Percentiles rank a stretch among this genome's conserved stretches.
Conservation (phyloP, 2,797 vertebrate species). For the Malurus splendens region DNA sequence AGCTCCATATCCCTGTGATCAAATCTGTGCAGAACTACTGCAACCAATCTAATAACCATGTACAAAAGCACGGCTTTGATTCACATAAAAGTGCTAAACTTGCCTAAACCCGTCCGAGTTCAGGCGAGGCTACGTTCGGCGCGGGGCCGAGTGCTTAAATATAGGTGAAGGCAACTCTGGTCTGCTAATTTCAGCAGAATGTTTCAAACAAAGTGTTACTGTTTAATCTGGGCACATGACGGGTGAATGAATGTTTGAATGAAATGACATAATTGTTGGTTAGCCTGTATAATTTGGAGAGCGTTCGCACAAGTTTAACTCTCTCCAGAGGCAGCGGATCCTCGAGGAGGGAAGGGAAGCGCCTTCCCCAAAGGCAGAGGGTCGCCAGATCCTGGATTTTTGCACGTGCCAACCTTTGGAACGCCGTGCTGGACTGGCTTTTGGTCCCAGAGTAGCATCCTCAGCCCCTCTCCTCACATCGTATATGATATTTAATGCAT, state of each 20-base stretch:
- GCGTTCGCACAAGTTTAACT: constrained; percentile 68
- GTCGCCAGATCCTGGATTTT: constrained; percentile 29
- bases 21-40: background rate
- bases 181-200: constrained; percentile 74
- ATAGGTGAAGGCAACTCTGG: constrained; percentile 73
- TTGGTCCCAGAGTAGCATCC: constrained; percentile 25
- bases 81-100: constrained; percentile 17
- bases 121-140: constrained; percentile 37
- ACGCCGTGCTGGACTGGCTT: background rate
- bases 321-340: constrained; percentile 56
- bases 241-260: constrained; percentile 73
- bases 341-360: constrained; percentile 17
- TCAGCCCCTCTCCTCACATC: constrained; percentile 57
- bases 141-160: constrained; percentile 49
- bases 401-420: background rate
- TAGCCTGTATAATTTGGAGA: constrained; percentile 75
- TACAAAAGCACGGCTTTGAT: background rate
- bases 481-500: constrained; percentile 87
- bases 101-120: constrained; percentile 41
- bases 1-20: background rate
- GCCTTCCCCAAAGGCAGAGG: constrained; percentile 24
- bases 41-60: background rate
- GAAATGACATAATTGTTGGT: constrained; percentile 76
- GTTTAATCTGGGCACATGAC: constrained; percentile 75
- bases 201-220: constrained; percentile 77